Evolutionary conservation across 92 coral and sea anemone genomes (phyloP).

Genomic region (Actinostola sp.): DNA sequence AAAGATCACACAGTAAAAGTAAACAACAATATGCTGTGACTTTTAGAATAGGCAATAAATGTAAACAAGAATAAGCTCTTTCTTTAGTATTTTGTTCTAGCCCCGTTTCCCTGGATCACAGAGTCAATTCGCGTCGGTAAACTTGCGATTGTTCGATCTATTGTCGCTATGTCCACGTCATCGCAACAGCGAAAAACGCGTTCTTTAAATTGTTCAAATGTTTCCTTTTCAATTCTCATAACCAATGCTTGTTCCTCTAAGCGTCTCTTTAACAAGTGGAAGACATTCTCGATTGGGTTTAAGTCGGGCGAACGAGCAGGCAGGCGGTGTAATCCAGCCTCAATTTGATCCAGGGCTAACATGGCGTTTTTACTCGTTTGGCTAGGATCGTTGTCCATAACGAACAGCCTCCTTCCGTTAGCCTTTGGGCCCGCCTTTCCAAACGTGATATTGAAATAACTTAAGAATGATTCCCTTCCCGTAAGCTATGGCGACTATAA

Average conservation of each 20-base stretch:
- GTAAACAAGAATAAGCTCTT: not conserved
- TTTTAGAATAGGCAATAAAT: no score
- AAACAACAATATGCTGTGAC: no score
- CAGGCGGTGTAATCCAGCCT: constrained; percentile 42
- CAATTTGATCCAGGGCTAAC: constrained; percentile 34
- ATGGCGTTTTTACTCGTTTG: constrained; percentile 34
- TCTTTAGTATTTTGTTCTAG: constrained; percentile 42
- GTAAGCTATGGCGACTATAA: constrained; percentile 58
- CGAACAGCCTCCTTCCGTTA: constrained; percentile 47
- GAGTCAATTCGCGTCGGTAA: constrained; percentile 51
- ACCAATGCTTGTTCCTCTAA: constrained; percentile 37
- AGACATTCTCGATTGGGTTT: constrained; percentile 43
- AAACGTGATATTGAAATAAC: constrained; percentile 52
- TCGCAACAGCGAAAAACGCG: constrained; percentile 30
- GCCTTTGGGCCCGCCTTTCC: constrained; percentile 45
- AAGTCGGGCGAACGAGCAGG: constrained; percentile 52
- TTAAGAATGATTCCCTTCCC: constrained; percentile 45
- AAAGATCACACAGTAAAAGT: no score
- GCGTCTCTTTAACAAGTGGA: constrained; percentile 23
- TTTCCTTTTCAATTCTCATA: constrained; percentile 25
- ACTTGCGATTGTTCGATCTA: constrained; percentile 42
- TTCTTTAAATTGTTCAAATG: constrained; percentile 57
- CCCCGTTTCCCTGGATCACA: constrained; percentile 29
- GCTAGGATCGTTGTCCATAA: constrained; percentile 72
- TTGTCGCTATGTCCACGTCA: constrained; percentile 4